Conservation (phyloP, 1,140 invertebrate genomes). For the Samia ricini region DNA sequence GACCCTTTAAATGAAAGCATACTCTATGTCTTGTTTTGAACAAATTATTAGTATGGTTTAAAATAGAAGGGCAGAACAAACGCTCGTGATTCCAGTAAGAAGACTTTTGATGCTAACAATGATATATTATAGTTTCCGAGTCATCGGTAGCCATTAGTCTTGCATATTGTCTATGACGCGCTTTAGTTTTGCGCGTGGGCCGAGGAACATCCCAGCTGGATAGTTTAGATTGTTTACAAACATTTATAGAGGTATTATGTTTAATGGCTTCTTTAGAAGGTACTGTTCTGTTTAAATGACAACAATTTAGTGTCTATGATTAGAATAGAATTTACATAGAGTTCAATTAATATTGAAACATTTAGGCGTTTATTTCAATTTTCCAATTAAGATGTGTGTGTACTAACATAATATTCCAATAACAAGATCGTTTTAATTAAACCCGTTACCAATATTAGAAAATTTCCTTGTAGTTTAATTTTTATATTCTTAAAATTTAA, state of each 20-base stretch:
- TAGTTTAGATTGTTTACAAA: constrained; percentile 73
- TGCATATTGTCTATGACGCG: constrained; percentile 51
- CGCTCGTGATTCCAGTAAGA: constrained; percentile 62
- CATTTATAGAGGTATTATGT: constrained; percentile 62
- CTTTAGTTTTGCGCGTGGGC: constrained; percentile 31
- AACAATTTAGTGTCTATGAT: constrained; percentile 43
- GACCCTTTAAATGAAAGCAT: constrained; percentile 53
- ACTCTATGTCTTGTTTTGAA: constrained; percentile 60
- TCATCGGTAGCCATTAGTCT: constrained; percentile 66
- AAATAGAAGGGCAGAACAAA: constrained; percentile 64
- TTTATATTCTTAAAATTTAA: no score
- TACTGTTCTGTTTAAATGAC: constrained; percentile 42
- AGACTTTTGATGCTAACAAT: constrained; percentile 43
- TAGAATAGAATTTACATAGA: constrained; percentile 5
- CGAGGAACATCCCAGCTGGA: constrained; percentile 53
- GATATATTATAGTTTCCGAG: constrained; percentile 69
- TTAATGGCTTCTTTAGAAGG: constrained; percentile 70
- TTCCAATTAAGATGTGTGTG: no score
- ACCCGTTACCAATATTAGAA: no score
- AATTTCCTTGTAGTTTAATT: no score
- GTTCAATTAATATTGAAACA: background rate
- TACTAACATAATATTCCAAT: no score
- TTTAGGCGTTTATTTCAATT: no score
- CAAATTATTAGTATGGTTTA: constrained; percentile 76
- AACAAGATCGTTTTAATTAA: no score